These are phyloP conservation scores for Synanthedon vespiformis DNA, from an alignment of 2,888 invertebrate species.

Conservation along the genomic window DNA sequence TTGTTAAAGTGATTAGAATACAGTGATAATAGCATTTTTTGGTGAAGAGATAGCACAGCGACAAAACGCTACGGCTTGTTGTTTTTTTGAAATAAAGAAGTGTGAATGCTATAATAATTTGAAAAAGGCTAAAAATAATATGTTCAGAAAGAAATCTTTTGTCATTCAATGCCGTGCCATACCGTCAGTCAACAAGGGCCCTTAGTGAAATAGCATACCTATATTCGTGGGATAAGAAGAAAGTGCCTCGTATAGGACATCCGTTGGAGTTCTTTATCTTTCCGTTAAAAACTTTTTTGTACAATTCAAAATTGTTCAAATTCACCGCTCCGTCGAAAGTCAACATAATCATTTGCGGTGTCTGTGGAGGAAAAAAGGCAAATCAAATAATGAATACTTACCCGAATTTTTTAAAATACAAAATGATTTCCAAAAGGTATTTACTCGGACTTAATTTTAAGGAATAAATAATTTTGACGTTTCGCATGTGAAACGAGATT, in stretches of 20 bases:
- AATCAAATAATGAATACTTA: neutral
- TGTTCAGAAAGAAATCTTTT: too few relatives aligned
- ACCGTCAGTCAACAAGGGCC: neutral
- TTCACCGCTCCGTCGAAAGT: conserved; percentile 96
- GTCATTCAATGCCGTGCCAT: too few relatives aligned
- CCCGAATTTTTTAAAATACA: neutral
- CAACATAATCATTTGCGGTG: conserved; percentile 92
- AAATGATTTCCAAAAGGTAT: neutral
- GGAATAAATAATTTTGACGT: neutral
- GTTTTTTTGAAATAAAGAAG: too few relatives aligned
- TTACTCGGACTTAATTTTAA: neutral
- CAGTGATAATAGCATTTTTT: too few relatives aligned
- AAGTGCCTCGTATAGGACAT: conserved; percentile 89
- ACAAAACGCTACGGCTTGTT: too few relatives aligned
- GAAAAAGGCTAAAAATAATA: too few relatives aligned
- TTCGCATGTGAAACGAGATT: neutral
- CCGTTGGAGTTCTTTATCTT: conserved; percentile 89
- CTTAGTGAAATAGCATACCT: conserved; percentile 50
- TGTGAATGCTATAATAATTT: too few relatives aligned
- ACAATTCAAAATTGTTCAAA: conserved; percentile 89
- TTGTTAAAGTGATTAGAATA: too few relatives aligned
- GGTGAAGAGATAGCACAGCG: too few relatives aligned
- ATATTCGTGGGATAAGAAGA: conserved; percentile 92
- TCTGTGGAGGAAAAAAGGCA: conserved; percentile 63
- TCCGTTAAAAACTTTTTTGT: conserved; percentile 85